These are phyloP conservation scores for Antheraea pernyi DNA, from an alignment of 1,140 invertebrate species.

Conservation along the genomic window DNA sequence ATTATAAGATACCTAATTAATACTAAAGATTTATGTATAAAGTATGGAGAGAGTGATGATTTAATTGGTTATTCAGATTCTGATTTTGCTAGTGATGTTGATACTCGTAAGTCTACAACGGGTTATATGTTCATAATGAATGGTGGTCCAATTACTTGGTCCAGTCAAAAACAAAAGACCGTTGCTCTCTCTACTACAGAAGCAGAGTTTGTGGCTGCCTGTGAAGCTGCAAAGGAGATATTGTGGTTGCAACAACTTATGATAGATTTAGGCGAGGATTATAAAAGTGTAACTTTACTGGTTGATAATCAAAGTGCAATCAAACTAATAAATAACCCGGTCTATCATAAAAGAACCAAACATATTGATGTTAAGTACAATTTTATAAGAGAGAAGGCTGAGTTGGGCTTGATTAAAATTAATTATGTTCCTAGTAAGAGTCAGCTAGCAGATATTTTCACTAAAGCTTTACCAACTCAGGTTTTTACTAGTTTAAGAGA, in stretches of 20 bases:
- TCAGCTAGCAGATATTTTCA: constrained; percentile 23
- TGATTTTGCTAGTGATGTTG: constrained; percentile 25
- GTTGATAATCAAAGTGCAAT: constrained; percentile 13
- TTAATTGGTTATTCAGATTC: constrained; percentile 23
- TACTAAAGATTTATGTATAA: constrained; percentile 24
- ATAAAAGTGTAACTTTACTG: background rate
- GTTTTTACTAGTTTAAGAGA: background rate
- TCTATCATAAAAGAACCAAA: constrained; percentile 38
- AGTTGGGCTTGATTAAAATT: constrained; percentile 6
- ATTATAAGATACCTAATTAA: constrained; percentile 22
- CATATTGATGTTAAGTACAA: constrained; percentile 43
- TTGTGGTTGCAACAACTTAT: constrained; percentile 19
- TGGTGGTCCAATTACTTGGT: constrained; percentile 23
- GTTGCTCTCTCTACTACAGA: no score
- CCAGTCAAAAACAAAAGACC: constrained; percentile 18
- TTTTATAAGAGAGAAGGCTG: constrained; percentile 32
- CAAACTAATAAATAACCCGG: constrained; percentile 24
- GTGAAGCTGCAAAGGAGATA: constrained; percentile 14
- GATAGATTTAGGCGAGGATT: no score
- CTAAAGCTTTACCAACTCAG: constrained; percentile 14
- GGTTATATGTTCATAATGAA: no score
- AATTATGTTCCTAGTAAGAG: constrained; percentile 13
- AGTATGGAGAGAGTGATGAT: constrained; percentile 13
- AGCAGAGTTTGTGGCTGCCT: no score
- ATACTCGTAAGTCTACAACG: constrained; percentile 11